Evolutionary conservation across 2,797 vertebrate genomes (phyloP).

Genomic region (Allobates femoralis): DNA sequence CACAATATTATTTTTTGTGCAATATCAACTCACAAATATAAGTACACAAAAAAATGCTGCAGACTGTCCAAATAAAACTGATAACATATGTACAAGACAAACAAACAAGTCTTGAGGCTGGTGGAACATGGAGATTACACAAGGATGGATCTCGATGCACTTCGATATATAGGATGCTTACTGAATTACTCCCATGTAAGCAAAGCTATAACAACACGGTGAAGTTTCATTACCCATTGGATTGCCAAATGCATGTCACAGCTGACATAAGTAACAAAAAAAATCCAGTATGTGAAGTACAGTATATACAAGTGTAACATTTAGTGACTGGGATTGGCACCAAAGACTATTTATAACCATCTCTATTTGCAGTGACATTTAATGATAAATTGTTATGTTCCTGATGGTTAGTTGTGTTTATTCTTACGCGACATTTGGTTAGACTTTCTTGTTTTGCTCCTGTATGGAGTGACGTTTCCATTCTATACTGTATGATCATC

Average conservation of each 20-base stretch:
- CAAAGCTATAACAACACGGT: neutral
- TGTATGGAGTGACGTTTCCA: neutral
- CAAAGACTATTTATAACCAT: neutral
- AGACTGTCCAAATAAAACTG: no score
- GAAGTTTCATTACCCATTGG: neutral
- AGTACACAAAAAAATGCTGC: no score
- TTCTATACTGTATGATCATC: neutral
- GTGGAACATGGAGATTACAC: neutral
- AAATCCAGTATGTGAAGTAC: neutral
- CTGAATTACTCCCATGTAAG: neutral
- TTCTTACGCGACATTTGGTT: no score
- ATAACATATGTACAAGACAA: no score
- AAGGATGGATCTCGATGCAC: neutral
- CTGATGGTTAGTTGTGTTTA: neutral
- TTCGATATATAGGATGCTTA: neutral
- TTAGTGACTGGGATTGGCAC: neutral
- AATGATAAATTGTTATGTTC: neutral
- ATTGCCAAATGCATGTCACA: neutral
- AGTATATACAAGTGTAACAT: neutral
- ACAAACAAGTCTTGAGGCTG: neutral
- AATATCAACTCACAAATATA: no score
- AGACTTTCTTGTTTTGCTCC: neutral
- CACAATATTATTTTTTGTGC: no score
- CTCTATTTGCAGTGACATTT: neutral
- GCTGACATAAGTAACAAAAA: neutral